These are phyloP conservation scores for Drosophila diplacantha DNA, from an alignment of 2,888 invertebrate species.

Conservation along the genomic window DNA sequence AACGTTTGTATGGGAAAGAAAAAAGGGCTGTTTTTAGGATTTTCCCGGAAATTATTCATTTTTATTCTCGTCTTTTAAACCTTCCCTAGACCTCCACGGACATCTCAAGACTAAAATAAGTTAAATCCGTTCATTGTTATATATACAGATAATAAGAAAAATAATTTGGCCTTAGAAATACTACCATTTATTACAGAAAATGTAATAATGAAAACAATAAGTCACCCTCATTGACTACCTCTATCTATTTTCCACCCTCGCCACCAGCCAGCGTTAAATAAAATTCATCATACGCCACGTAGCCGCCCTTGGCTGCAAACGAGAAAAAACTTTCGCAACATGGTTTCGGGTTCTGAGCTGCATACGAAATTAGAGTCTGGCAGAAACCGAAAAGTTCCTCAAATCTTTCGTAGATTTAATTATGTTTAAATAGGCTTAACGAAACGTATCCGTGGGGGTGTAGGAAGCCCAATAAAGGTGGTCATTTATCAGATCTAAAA, in stretches of 20 bases:
- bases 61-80: too few relatives aligned
- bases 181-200: not conserved
- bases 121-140: too few relatives aligned
- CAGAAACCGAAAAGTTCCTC: conserved; percentile 34
- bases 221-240: conserved; percentile 9
- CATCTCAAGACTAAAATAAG: too few relatives aligned
- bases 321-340: conserved; percentile 48
- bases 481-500: not conserved
- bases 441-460: conserved; percentile 4
- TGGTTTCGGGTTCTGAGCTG: conserved; percentile 39
- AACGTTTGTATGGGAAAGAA: too few relatives aligned
- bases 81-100: too few relatives aligned
- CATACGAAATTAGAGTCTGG: conserved; percentile 54
- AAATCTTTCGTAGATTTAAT: conserved; percentile 60
- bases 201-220: conserved; percentile 26
- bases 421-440: conserved; percentile 51
- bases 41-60: too few relatives aligned
- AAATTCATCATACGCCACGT: conserved; percentile 62
- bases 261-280: conserved; percentile 28
- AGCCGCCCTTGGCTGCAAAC: conserved; percentile 22
- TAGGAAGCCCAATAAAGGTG: conserved; percentile 4
- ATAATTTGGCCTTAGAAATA: not conserved
- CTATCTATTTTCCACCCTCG: conserved; percentile 4
- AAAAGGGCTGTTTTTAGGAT: too few relatives aligned
- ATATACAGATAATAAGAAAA: too few relatives aligned